Percentiles rank a stretch among this genome's conserved stretches.
Conservation (phyloP, 2,113 vertebrate genomes). For the Tamias sibiricus region DNA sequence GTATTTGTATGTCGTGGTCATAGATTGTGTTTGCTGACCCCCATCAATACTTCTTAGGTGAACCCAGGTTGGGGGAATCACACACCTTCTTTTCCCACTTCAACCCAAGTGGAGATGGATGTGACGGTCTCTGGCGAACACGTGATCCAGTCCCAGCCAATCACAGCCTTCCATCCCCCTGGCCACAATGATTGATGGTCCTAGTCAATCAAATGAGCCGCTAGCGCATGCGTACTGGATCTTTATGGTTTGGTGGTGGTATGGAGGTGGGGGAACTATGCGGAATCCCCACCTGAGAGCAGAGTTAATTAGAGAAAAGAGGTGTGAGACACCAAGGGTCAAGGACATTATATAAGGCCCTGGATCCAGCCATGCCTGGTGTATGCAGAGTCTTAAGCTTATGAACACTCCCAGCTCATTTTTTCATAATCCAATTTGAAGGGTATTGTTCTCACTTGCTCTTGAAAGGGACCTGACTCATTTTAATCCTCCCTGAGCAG, state of each 20-base stretch:
- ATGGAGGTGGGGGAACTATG: rapidly evolving
- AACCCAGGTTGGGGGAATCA: neutral
- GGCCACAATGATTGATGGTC: neutral
- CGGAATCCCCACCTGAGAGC: neutral
- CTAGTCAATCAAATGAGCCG: neutral
- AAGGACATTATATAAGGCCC: neutral
- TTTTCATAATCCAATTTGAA: constrained; percentile 35
- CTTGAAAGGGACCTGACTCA: constrained; percentile 1
- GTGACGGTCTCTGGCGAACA: neutral
- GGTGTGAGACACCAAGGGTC: neutral
- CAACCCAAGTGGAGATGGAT: neutral
- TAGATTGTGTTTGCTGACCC: neutral
- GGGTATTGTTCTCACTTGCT: neutral
- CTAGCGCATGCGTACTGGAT: no score
- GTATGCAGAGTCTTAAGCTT: constrained; percentile 35
- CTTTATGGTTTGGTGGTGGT: rapidly evolving
- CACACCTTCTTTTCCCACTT: neutral
- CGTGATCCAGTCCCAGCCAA: neutral
- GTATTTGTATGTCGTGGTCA: neutral
- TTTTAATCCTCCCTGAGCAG: neutral
- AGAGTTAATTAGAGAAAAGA: neutral
- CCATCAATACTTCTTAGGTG: neutral
- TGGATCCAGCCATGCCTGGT: neutral
- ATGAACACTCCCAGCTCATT: neutral
- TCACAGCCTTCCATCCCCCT: neutral